Evolutionary conservation across 2,113 vertebrate genomes (phyloP).

Genomic region (Phocoena sinus): DNA sequence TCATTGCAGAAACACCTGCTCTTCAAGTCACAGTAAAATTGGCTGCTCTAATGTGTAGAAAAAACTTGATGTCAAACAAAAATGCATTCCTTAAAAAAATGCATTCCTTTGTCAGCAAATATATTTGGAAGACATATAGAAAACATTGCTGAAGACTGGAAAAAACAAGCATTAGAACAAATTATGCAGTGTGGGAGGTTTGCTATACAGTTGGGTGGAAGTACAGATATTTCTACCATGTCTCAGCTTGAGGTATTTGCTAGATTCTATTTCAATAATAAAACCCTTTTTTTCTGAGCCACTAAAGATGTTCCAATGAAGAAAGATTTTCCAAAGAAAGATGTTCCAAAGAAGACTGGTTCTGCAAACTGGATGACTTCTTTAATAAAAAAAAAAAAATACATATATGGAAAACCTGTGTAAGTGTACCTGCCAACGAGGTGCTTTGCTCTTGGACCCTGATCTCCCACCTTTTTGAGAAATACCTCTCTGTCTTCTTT

Average conservation of each 20-base stretch:
- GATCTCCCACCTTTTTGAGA: background rate
- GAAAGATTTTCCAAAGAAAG: slow-evolving; percentile 39
- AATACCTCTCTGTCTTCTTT: background rate
- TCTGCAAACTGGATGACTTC: slow-evolving; percentile 25
- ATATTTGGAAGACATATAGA: slow-evolving; percentile 64
- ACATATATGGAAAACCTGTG: background rate
- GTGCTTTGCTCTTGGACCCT: background rate
- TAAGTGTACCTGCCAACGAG: background rate
- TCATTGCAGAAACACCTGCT: slow-evolving; percentile 10
- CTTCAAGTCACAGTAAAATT: slow-evolving; percentile 29
- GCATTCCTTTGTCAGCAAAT: slow-evolving; percentile 68
- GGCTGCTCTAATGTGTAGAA: background rate
- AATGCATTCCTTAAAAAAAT: slow-evolving; percentile 58
- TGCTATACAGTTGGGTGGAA: slow-evolving; percentile 46
- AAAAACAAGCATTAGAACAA: slow-evolving; percentile 70
- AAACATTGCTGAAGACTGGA: slow-evolving; percentile 61
- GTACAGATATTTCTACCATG: slow-evolving; percentile 59
- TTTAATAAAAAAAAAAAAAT: slow-evolving; percentile 25
- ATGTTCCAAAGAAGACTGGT: background rate
- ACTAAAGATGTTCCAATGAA: slow-evolving; percentile 39
- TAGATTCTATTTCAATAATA: slow-evolving; percentile 58
- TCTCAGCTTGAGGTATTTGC: slow-evolving; percentile 51
- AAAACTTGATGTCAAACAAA: slow-evolving; percentile 49
- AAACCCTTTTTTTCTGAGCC: slow-evolving; percentile 26
- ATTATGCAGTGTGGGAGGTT: slow-evolving; percentile 66